phyloP scores from a whole-genome alignment of 1,140 invertebrate species.

The Euura lappo region DNA sequence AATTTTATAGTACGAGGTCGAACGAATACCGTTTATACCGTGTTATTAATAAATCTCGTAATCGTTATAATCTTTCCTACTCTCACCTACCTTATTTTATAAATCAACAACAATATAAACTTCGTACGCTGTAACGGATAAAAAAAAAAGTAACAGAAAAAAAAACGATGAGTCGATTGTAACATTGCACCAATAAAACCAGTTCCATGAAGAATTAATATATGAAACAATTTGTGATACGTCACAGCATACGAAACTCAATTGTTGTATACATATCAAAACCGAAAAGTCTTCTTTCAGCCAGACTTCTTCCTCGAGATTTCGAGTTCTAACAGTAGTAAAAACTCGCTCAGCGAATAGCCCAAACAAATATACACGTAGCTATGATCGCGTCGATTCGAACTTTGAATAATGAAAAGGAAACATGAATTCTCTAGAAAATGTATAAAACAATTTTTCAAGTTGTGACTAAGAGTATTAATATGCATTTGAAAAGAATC shows the following conservation, averaged over 20 bases:
- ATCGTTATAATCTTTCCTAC: conserved; percentile 2
- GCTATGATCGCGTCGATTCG: no score
- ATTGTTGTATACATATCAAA: background rate
- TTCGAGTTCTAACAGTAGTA: background rate
- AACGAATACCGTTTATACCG: background rate
- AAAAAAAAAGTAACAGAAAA: background rate
- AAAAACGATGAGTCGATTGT: no score
- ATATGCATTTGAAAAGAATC: no score
- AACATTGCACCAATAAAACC: no score
- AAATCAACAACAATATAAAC: background rate
- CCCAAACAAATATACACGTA: no score
- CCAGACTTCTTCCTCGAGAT: background rate
- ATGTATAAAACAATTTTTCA: no score
- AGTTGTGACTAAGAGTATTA: no score
- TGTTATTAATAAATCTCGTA: conserved; percentile 7
- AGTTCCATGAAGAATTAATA: background rate
- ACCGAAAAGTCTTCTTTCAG: background rate
- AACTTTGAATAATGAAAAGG: no score
- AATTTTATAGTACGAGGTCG: background rate
- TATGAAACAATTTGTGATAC: background rate
- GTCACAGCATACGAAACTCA: background rate
- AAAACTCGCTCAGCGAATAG: no score
- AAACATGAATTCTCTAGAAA: no score
- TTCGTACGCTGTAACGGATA: background rate
- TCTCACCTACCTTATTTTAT: conserved; percentile 7